Base-by-base conservation (phyloP, 2,113 vertebrate species). In the Cynopterus brachyotis region DNA sequence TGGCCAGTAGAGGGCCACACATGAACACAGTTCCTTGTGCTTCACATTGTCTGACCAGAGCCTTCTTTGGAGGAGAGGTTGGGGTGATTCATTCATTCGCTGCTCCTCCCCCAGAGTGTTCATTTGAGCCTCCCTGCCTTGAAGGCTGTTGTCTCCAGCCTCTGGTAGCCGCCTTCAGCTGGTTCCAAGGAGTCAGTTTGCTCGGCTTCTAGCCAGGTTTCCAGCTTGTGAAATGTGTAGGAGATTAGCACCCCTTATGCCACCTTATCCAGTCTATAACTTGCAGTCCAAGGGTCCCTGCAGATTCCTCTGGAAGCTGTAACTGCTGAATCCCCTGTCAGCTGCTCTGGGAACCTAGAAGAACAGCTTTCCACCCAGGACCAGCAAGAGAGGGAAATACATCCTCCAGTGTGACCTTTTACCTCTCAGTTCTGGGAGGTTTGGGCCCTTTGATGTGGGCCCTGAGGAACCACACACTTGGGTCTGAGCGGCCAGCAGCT, bases 381-480 rank as follows among this genome's bases (percentile, higher is more conserved):
- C 76, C 60, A 47, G 24, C 24, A 64, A 35, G 84, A 66, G 11
- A 4, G 62, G 66, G 32, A 86, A 50, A 92, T 96, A 94, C 47
- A 81, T 82, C 86, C 70, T 95, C 79, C 88, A 60, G 5, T 91
- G 90, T 83, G 97, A 92, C 97, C 95, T 93, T 86, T 92, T 89
- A 79, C 75, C 89, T 96, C 94, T 96, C 81, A 40, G 1, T 92
- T 94, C 92, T 97, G 97, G 87, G 96, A 97, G 94, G 80, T 75
- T 97, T 84, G 88, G 79, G 85, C 67, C 40, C 97, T 98, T 98
- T 97, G 97, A 98, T 89, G 93, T 97, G 92, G 8, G 96, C 91
- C 96, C 97, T 90, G 47, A 96, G 84, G 80, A 98, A 95, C 97
- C 85, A 64, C 95, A 97, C 95, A 57, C 96, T 97, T 96, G 79